Evolutionary conservation across 2,113 vertebrate species (phyloP).

Genomic region (Anguilla rostrata): DNA sequence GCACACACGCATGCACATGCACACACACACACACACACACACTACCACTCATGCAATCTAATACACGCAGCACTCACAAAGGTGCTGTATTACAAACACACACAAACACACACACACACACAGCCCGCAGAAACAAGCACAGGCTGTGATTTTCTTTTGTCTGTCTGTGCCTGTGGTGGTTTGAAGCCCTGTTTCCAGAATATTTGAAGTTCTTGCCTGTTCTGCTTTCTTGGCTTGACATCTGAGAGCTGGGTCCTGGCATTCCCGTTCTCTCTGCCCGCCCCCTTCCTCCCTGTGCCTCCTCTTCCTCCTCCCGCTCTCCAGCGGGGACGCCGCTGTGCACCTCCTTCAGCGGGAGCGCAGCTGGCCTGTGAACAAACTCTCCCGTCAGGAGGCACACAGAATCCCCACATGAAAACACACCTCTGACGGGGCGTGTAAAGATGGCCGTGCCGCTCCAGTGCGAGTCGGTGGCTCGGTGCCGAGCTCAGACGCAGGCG

Average conservation of each 20-base stretch:
- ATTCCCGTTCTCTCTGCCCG: background rate
- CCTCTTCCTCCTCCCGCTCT: background rate
- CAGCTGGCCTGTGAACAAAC: background rate
- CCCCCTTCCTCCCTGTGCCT: background rate
- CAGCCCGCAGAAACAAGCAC: background rate
- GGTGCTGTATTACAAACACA: background rate
- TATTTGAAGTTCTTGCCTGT: constrained; percentile 14
- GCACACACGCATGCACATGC: background rate
- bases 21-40: background rate
- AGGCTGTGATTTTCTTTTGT: background rate
- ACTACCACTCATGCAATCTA: background rate
- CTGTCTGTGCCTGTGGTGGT: background rate
- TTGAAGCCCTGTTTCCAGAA: background rate
- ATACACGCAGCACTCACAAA: background rate
- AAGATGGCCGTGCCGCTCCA: background rate
- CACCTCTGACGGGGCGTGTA: background rate
- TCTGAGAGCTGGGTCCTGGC: constrained; percentile 16
- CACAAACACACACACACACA: background rate
- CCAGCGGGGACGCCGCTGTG: constrained; percentile 4
- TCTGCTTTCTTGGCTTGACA: constrained; percentile 7
- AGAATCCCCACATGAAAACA: background rate
- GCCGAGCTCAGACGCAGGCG: too few relatives aligned
- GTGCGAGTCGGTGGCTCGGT: background rate
- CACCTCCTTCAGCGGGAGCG: background rate
- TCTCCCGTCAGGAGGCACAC: background rate